Percentiles rank a stretch among this genome's conserved stretches.
Conservation (phyloP, 2,113 vertebrate genomes). For the Aix galericulata region DNA sequence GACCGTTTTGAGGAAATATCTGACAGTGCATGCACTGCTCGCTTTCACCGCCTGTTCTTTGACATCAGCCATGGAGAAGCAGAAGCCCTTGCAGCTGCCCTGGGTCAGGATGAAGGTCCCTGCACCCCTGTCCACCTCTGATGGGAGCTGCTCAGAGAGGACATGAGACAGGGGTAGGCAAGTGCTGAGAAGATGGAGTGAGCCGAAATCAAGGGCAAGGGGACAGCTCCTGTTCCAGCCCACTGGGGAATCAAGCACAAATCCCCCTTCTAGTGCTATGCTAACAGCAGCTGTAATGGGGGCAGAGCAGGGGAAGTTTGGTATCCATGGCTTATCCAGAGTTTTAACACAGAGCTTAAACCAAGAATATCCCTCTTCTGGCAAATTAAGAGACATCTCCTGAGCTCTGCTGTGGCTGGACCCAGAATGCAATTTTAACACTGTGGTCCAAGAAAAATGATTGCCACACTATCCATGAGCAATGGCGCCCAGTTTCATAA, state of each 20-base stretch:
- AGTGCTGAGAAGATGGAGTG: background rate
- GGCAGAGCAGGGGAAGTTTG: background rate
- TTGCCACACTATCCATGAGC: background rate
- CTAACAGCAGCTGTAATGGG: fast-evolving
- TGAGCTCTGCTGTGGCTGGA: background rate
- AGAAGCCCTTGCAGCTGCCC: background rate
- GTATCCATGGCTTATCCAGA: background rate
- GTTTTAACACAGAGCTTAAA: background rate
- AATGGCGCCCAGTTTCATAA: background rate
- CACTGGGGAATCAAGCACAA: background rate
- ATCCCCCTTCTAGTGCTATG: background rate
- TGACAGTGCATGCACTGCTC: background rate
- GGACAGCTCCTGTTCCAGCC: background rate
- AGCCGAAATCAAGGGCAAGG: background rate
- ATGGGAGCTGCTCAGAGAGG: background rate
- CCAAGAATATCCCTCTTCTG: background rate
- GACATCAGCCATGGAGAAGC: background rate
- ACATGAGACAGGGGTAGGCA: background rate
- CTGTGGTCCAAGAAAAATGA: background rate
- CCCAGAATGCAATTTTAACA: background rate
- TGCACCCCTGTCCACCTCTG: background rate
- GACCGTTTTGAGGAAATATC: background rate
- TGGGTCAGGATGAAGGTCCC: background rate
- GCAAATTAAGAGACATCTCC: background rate
- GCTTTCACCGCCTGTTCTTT: background rate